Evolutionary conservation across 1,140 invertebrate species (phyloP).

Genomic region (Tetranychus cinnabarinus): DNA sequence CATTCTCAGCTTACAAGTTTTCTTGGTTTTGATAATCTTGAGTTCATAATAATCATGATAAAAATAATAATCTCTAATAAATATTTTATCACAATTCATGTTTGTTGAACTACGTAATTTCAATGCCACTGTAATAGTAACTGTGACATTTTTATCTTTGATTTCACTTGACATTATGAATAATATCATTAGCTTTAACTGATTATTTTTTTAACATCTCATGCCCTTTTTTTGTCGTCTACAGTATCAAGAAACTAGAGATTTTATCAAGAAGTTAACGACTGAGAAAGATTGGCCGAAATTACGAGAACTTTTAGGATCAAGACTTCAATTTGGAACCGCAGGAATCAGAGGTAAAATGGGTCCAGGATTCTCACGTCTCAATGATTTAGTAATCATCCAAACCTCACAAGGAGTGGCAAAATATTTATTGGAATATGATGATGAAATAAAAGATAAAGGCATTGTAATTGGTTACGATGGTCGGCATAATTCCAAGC

Average conservation of each 20-base stretch:
- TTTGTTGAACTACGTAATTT: too few species aligned
- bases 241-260: background rate
- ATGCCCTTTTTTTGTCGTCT: background rate
- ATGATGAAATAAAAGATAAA: conserved; percentile 23
- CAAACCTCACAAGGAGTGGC: conserved; percentile 83
- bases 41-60: too few species aligned
- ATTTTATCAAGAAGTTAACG: conserved; percentile 1
- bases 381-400: conserved; percentile 93
- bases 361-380: conserved; percentile 68
- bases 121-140: too few species aligned
- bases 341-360: conserved; percentile 43
- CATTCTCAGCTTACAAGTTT: too few species aligned
- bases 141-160: too few species aligned
- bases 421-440: conserved; percentile 39
- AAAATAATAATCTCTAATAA: too few species aligned
- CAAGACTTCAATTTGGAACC: conserved; percentile 8
- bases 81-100: too few species aligned
- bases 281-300: background rate
- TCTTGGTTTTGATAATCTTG: too few species aligned
- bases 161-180: too few species aligned
- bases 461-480: conserved; percentile 84
- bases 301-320: background rate
- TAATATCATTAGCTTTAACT: too few species aligned
- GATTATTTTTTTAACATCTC: too few species aligned
- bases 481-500: conserved; percentile 73